These are phyloP conservation scores for Clarias pachynema DNA, from an alignment of 2,797 vertebrate species.

Conservation along the genomic window DNA sequence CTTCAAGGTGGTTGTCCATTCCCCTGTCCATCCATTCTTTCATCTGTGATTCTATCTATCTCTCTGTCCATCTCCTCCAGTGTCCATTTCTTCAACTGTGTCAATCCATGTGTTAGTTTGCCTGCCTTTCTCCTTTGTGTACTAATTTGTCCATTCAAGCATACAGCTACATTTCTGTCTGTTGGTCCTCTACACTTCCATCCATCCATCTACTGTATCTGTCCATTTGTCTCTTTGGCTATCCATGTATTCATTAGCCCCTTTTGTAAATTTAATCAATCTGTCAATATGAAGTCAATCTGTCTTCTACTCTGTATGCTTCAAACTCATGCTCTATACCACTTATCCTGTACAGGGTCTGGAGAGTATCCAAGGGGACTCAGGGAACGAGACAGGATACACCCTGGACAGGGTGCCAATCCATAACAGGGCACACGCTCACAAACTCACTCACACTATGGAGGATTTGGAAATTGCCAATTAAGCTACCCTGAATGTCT, in stretches of 20 bases:
- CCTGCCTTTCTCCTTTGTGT: not conserved
- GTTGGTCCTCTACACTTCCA: not conserved
- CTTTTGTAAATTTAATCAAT: not conserved
- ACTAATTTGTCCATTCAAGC: not conserved
- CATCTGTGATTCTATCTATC: not conserved
- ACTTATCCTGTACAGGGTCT: too few species aligned
- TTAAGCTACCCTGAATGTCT: too few species aligned
- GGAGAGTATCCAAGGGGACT: too few species aligned
- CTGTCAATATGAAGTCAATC: not conserved
- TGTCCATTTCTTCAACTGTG: not conserved
- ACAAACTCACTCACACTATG: too few species aligned
- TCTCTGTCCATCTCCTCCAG: not conserved
- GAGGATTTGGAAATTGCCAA: too few species aligned
- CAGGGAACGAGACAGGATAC: too few species aligned
- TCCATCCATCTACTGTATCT: not conserved
- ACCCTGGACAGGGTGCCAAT: too few species aligned
- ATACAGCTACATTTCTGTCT: not conserved
- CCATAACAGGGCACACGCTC: too few species aligned
- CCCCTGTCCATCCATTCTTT: not conserved
- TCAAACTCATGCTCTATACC: too few species aligned
- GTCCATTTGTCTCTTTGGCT: not conserved
- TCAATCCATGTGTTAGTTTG: not conserved
- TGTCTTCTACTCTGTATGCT: not conserved
- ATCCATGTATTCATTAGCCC: not conserved
- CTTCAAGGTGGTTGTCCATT: not conserved